Percentiles rank a stretch among this genome's conserved stretches.
Evolutionary conservation across 2,888 invertebrate species (phyloP).

Genomic region (Hermaeophaga mercurialis): DNA sequence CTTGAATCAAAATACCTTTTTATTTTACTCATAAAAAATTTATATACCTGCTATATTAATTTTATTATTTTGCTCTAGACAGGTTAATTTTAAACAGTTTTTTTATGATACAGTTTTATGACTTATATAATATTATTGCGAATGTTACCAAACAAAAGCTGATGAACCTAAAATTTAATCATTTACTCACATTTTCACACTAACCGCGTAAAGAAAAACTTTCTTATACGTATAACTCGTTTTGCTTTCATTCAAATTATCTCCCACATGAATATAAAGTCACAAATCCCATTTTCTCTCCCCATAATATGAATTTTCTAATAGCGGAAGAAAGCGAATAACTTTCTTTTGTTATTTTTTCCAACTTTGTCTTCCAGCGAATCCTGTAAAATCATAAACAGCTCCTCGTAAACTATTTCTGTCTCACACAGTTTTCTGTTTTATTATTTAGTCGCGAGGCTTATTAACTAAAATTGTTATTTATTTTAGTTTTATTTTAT

Average conservation of each 20-base stretch:
- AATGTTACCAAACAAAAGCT: too few relatives aligned
- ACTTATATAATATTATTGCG: too few relatives aligned
- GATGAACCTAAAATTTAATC: too few relatives aligned
- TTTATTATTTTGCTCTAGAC: not conserved
- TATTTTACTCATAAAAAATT: too few relatives aligned
- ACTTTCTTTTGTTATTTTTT: constrained; percentile 1
- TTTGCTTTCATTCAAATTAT: not conserved
- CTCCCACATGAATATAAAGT: constrained; percentile 1
- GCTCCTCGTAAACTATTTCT: constrained; percentile 5
- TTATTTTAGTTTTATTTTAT: too few relatives aligned
- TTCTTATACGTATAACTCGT: not conserved
- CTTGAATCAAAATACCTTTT: too few relatives aligned
- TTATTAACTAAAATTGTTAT: too few relatives aligned
- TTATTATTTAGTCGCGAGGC: too few relatives aligned
- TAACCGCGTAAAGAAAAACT: not conserved
- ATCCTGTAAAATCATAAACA: constrained; percentile 14
- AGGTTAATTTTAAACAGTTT: too few relatives aligned
- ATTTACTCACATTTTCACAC: too few relatives aligned
- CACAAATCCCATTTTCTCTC: constrained; percentile 1
- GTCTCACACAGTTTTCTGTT: constrained; percentile 5
- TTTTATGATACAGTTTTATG: too few relatives aligned
- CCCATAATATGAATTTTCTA: not conserved
- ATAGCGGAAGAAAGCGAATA: not conserved
- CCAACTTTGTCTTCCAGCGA: not conserved
- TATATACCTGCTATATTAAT: not conserved